Evolutionary conservation across 2,888 invertebrate species (phyloP).

Genomic region (Scelioninae gen. 2): DNA sequence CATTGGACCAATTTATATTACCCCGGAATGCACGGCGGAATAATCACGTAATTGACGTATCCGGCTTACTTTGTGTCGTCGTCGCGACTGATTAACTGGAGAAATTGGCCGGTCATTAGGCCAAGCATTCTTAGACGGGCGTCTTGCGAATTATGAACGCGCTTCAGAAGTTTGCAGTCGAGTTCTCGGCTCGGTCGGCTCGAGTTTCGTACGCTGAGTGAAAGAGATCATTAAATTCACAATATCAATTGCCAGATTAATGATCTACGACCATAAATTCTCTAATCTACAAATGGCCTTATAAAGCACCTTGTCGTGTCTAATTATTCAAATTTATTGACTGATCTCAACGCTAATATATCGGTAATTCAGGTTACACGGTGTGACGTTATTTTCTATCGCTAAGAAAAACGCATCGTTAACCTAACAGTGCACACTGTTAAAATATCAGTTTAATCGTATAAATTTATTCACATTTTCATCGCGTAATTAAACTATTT

Average conservation of each 20-base stretch:
- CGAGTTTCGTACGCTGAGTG: not conserved
- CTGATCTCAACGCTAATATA: not conserved
- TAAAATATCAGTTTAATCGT: no score
- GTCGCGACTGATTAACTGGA: conserved; percentile 48
- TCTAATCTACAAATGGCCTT: conserved; percentile 3
- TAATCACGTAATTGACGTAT: conserved; percentile 52
- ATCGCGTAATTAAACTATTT: no score
- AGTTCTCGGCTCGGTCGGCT: not conserved
- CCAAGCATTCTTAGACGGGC: conserved; percentile 29
- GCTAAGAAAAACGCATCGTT: no score
- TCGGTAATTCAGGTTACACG: not conserved
- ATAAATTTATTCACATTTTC: no score
- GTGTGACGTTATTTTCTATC: no score
- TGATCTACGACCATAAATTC: not conserved
- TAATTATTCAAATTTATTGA: conserved; percentile 11
- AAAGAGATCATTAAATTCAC: conserved; percentile 29
- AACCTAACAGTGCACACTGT: no score
- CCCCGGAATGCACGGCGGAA: conserved; percentile 34
- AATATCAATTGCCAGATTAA: conserved; percentile 33
- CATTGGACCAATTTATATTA: conserved; percentile 46
- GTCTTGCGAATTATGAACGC: conserved; percentile 38
- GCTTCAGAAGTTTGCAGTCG: not conserved
- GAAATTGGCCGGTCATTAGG: conserved; percentile 54
- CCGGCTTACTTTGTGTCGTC: conserved; percentile 49
- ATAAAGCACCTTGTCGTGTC: conserved; percentile 5